Evolutionary conservation across 2,888 invertebrate genomes (phyloP).

Genomic region (Hyppa rectilinea): DNA sequence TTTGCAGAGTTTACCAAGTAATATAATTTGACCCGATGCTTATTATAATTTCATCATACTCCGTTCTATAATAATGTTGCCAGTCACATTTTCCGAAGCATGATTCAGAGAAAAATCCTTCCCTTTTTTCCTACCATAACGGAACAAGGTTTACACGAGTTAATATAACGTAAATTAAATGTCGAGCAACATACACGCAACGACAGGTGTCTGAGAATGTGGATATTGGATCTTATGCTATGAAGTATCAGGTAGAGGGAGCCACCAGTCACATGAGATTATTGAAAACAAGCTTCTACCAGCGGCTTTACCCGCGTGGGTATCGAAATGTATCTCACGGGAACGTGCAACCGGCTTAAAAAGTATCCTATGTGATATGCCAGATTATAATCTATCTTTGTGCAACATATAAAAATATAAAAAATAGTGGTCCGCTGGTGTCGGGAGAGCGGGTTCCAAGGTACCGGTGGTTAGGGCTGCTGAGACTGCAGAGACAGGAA

Average conservation of each 20-base stretch:
- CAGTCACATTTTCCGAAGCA: background rate
- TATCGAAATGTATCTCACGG: background rate
- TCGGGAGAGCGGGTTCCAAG: too few relatives aligned
- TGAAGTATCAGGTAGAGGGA: constrained; percentile 10
- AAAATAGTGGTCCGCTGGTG: too few relatives aligned
- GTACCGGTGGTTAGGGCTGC: too few relatives aligned
- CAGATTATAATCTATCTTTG: background rate
- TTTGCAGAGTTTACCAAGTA: too few relatives aligned
- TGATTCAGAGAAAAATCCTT: constrained; percentile 5
- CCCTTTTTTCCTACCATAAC: background rate
- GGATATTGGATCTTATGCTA: constrained; percentile 52
- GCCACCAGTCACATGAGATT: constrained; percentile 20
- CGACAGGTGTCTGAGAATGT: constrained; percentile 53
- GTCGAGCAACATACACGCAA: constrained; percentile 32
- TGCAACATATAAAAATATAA: too few relatives aligned
- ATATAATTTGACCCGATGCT: too few relatives aligned
- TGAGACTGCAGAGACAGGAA: too few relatives aligned
- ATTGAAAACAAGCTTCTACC: constrained; percentile 28
- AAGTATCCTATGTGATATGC: background rate
- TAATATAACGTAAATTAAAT: constrained; percentile 62
- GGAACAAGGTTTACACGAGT: constrained; percentile 31
- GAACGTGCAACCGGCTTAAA: background rate
- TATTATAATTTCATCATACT: too few relatives aligned
- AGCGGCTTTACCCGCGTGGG: too few relatives aligned
- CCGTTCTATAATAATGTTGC: background rate